Evolutionary conservation across 2,888 invertebrate genomes (phyloP).

Genomic region (Cheilosia grossa): DNA sequence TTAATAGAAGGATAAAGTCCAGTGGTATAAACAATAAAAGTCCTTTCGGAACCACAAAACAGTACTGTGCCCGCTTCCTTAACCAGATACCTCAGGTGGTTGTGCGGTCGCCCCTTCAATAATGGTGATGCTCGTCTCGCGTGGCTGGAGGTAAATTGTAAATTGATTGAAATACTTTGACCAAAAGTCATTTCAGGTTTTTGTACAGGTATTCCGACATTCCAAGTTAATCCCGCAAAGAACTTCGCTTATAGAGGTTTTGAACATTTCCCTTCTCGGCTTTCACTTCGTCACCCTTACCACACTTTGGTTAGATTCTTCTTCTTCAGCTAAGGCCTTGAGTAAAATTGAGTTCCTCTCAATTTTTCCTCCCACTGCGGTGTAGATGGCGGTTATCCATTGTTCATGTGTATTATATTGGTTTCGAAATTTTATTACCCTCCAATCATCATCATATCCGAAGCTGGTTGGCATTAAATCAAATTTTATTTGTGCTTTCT

Average conservation of each 20-base stretch:
- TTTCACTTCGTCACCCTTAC: conserved; percentile 9
- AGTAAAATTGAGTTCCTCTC: conserved; percentile 23
- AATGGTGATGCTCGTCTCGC: conserved; percentile 45
- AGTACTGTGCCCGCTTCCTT: neutral
- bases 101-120: conserved; percentile 15
- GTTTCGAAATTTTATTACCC: conserved; percentile 69
- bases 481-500: conserved; percentile 43
- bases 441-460: conserved; percentile 68
- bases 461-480: conserved; percentile 55
- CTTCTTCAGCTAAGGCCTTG: neutral
- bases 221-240: conserved; percentile 66
- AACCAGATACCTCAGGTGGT: conserved; percentile 30
- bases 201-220: conserved; percentile 48
- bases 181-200: conserved; percentile 58
- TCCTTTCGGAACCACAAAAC: conserved; percentile 34
- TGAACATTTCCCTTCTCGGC: conserved; percentile 20
- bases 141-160: conserved; percentile 53
- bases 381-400: conserved; percentile 5
- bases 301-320: neutral
- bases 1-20: conserved; percentile 29
- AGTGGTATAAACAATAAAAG: neutral
- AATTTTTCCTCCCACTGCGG: conserved; percentile 1
- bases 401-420: conserved; percentile 59
- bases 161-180: conserved; percentile 74
- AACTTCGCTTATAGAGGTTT: conserved; percentile 38